These are phyloP conservation scores for Labeo catla DNA, from an alignment of 2,113 vertebrate genomes.

Conservation along the genomic window DNA sequence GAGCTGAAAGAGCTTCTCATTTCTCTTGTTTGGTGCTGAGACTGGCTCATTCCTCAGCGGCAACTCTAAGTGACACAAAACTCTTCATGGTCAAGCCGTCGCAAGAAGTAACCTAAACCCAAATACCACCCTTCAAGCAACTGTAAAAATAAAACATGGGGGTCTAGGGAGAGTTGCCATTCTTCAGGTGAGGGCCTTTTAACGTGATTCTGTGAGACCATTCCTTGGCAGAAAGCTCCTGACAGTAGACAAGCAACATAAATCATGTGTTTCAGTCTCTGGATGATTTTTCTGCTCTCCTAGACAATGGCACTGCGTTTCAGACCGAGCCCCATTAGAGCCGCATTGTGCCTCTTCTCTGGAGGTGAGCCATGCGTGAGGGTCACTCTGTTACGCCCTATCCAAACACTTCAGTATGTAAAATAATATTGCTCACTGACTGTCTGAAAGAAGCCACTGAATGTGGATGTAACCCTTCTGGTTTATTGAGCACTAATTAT, in stretches of 20 bases:
- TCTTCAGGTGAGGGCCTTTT: constrained; percentile 71
- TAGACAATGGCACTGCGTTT: constrained; percentile 57
- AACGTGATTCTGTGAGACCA: constrained; percentile 64
- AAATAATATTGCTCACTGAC: constrained; percentile 29
- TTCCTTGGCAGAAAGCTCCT: constrained; percentile 56
- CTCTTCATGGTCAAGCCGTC: constrained; percentile 73
- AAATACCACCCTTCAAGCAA: constrained; percentile 77
- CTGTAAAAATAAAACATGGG: constrained; percentile 82
- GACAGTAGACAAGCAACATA: constrained; percentile 73
- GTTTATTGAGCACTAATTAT: background rate
- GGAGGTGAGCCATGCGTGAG: constrained; percentile 48
- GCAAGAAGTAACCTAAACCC: constrained; percentile 77
- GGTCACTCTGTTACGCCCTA: constrained; percentile 52
- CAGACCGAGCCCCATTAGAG: constrained; percentile 56
- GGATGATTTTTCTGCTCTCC: constrained; percentile 20
- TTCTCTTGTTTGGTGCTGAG: constrained; percentile 25
- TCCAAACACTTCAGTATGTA: constrained; percentile 51
- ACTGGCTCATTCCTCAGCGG: constrained; percentile 55
- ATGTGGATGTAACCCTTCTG: background rate
- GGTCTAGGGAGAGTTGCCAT: constrained; percentile 70
- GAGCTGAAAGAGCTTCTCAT: background rate
- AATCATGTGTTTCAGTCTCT: constrained; percentile 67
- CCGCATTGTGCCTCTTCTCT: constrained; percentile 56
- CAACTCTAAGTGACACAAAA: constrained; percentile 62
- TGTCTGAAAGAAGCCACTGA: constrained; percentile 29